Percentiles rank a stretch among this genome's conserved stretches.
These are phyloP conservation scores for Drosophila mayri DNA, from an alignment of 1,140 invertebrate genomes.

Conservation along the genomic window DNA sequence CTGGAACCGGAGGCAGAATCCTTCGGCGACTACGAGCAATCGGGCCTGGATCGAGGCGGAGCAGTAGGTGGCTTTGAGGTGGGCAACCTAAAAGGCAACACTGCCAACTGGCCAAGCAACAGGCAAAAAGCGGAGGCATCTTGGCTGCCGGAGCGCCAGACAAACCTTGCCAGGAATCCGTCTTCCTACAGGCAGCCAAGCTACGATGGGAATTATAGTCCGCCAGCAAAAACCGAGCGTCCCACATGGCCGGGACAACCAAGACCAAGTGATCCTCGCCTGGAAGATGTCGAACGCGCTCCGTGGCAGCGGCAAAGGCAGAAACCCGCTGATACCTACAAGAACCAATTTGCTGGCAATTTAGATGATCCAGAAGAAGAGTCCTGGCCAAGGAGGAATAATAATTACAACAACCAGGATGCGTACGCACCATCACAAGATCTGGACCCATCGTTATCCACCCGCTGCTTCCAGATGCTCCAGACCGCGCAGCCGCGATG, in stretches of 20 bases:
- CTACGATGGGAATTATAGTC: neutral
- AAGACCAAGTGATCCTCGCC: slow-evolving; percentile 11
- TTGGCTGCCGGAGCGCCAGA: slow-evolving; percentile 31
- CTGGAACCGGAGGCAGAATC: slow-evolving; percentile 19
- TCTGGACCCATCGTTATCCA: slow-evolving; percentile 28
- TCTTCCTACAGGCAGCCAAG: neutral
- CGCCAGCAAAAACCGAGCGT: slow-evolving; percentile 13
- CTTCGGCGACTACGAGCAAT: slow-evolving; percentile 35
- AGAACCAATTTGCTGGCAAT: slow-evolving; percentile 8
- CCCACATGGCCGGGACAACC: slow-evolving; percentile 12
- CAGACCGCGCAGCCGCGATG: slow-evolving; percentile 42
- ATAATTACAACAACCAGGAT: slow-evolving; percentile 3
- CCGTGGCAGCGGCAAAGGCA: slow-evolving; percentile 36
- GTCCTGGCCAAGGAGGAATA: slow-evolving; percentile 9
- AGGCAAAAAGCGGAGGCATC: slow-evolving; percentile 1
- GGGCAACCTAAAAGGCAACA: slow-evolving; percentile 53
- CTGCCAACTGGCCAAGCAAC: slow-evolving; percentile 22
- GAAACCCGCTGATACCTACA: slow-evolving; percentile 2
- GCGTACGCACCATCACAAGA: neutral
- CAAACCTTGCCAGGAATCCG: neutral
- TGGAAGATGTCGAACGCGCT: slow-evolving; percentile 43
- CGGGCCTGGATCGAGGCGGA: neutral
- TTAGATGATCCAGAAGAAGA: neutral
- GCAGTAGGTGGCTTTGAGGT: slow-evolving; percentile 34
- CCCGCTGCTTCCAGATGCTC: slow-evolving; percentile 61